phyloP scores from a whole-genome alignment of 2,888 invertebrate genomes.

The Apoderus coryli region DNA sequence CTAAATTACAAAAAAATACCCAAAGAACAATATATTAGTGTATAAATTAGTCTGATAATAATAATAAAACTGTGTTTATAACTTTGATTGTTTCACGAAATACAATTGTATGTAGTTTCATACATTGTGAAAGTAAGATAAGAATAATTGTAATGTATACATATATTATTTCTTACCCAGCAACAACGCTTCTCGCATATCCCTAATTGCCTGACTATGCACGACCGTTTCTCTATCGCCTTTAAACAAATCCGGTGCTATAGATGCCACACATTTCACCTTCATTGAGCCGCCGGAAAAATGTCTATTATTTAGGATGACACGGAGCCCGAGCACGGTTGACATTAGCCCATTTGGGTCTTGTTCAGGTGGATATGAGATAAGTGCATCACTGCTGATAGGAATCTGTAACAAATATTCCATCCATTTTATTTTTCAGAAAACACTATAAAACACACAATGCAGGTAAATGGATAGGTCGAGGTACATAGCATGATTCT shows the following conservation, averaged over 20 bases:
- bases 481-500: no score
- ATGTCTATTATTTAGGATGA: conserved; percentile 39
- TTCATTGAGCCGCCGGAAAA: conserved; percentile 45
- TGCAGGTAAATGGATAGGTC: no score
- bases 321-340: conserved; percentile 40
- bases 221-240: conserved; percentile 44
- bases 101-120: no score
- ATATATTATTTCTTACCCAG: conserved; percentile 44
- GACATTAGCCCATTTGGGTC: conserved; percentile 44
- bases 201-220: conserved; percentile 40
- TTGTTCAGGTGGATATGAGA: conserved; percentile 38
- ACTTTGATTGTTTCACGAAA: no score
- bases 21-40: no score
- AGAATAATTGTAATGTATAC: no score
- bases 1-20: no score
- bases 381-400: conserved; percentile 36
- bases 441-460: conserved; percentile 13
- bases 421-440: conserved; percentile 37
- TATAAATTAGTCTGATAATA: no score
- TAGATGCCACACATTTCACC: conserved; percentile 45
- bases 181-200: conserved; percentile 45
- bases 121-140: no score
- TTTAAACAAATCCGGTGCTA: conserved; percentile 44
- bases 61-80: no score
- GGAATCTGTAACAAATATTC: conserved; percentile 14